Conservation (phyloP, 2,888 invertebrate genomes). For the Resseliella maxima region DNA sequence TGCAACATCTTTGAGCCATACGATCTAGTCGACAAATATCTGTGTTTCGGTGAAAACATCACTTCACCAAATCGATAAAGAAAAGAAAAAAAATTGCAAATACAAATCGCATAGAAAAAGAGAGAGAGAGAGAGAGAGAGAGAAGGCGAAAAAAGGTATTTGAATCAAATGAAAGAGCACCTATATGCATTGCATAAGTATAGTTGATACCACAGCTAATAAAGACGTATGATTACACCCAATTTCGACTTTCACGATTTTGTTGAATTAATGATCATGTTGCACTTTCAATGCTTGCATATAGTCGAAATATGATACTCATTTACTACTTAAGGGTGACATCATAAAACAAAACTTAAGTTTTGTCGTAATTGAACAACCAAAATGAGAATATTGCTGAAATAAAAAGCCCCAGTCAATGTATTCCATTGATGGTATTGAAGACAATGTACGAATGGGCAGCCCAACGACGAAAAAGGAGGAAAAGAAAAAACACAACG, state of each 20-base stretch:
- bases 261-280: constrained; percentile 35
- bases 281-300: constrained; percentile 1
- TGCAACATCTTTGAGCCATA: neutral
- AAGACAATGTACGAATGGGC: neutral
- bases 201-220: neutral
- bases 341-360: neutral
- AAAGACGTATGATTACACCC: neutral
- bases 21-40: neutral
- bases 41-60: neutral
- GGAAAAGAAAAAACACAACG: neutral
- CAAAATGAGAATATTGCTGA: neutral
- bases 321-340: neutral
- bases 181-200: neutral
- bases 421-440: neutral
- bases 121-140: neutral
- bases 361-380: too few relatives aligned
- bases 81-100: neutral
- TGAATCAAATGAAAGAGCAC: constrained; percentile 4
- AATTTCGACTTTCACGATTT: neutral
- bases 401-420: neutral
- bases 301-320: constrained; percentile 39
- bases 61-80: neutral
- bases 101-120: neutral
- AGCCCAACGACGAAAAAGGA: neutral
- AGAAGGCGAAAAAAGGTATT: neutral